phyloP scores from a whole-genome alignment of 2,797 vertebrate species.

The Muraenolepis orangiensis region DNA sequence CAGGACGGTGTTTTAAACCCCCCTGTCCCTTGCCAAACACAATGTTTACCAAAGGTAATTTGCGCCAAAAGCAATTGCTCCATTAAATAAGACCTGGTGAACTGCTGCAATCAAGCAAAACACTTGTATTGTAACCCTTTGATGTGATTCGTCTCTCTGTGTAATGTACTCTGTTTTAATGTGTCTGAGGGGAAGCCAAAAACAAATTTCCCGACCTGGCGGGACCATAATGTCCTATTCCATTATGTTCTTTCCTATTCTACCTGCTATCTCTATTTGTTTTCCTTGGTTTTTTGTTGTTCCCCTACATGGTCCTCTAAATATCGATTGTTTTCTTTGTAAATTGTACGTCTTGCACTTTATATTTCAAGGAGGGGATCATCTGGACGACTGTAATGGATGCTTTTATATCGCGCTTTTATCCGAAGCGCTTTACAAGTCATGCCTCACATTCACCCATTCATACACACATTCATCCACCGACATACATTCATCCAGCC shows the following conservation, averaged over 20 bases:
- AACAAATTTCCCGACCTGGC: not conserved
- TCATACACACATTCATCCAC: too few species aligned
- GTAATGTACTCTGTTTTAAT: too few species aligned
- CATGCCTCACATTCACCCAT: too few species aligned
- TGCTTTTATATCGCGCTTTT: too few species aligned
- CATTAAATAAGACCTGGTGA: not conserved
- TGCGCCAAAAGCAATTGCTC: not conserved
- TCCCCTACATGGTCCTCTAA: not conserved
- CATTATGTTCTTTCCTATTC: not conserved
- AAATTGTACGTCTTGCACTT: not conserved
- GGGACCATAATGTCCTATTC: not conserved
- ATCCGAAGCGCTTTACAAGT: too few species aligned
- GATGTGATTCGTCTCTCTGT: too few species aligned
- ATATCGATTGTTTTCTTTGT: not conserved
- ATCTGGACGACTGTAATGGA: too few species aligned
- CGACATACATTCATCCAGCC: too few species aligned
- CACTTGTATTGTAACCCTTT: not conserved
- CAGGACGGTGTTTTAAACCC: not conserved
- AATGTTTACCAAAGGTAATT: not conserved
- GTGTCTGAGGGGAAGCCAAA: not conserved
- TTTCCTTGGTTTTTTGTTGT: not conserved
- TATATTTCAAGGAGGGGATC: not conserved
- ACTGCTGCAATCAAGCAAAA: not conserved
- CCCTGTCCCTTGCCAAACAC: not conserved
- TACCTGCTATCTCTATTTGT: not conserved